Evolutionary conservation across 2,888 invertebrate species (phyloP).

Genomic region (Corbicula japonica): DNA sequence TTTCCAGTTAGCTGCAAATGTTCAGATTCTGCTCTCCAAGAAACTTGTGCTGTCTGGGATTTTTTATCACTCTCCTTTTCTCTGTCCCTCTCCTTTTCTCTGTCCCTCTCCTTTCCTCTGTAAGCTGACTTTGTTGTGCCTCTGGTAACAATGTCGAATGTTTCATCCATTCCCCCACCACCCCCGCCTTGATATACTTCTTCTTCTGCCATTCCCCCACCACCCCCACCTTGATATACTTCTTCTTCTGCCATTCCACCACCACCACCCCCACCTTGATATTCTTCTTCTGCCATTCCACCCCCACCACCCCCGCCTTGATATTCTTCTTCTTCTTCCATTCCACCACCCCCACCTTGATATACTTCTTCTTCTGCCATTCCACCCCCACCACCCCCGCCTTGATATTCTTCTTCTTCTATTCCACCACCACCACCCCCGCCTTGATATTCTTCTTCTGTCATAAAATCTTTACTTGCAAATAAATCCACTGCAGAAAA

Average conservation of each 20-base stretch:
- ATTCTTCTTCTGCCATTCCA: neutral
- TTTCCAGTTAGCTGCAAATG: no score
- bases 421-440: neutral
- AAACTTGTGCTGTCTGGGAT: no score
- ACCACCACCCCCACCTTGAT: neutral
- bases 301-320: neutral
- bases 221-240: neutral
- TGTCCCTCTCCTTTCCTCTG: no score
- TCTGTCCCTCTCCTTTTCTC: no score
- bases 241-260: neutral
- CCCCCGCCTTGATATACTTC: no score
- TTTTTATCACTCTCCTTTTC: no score
- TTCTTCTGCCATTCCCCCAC: neutral
- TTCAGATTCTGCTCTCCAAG: no score
- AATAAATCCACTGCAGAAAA: no score
- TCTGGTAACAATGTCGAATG: neutral
- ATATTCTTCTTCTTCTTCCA: slow-evolving; percentile 4
- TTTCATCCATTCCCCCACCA: no score
- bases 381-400: neutral
- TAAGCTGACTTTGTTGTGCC: no score
- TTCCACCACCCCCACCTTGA: neutral
- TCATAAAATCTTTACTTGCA: no score
- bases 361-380: neutral
- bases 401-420: neutral
- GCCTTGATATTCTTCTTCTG: neutral